These are phyloP conservation scores for Bursaphelenchus okinawaensis DNA, from an alignment of 2,888 invertebrate species.

Conservation along the genomic window DNA sequence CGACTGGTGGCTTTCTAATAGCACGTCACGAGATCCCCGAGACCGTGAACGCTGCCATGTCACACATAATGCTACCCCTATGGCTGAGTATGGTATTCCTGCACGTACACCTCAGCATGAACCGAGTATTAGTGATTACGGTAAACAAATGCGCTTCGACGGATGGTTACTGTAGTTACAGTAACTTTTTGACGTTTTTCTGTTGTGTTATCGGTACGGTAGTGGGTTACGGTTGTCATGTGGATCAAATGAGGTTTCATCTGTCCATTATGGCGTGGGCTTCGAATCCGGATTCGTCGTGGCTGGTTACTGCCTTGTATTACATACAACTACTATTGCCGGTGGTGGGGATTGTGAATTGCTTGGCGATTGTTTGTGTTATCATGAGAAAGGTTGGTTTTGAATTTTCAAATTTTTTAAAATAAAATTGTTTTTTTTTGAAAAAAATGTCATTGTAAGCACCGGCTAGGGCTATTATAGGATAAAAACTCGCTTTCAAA, in stretches of 20 bases:
- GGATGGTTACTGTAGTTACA: background rate
- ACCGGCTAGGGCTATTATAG: too few species aligned
- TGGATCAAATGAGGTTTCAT: constrained; percentile 10
- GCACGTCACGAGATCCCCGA: constrained; percentile 1
- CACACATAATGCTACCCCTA: constrained; percentile 1
- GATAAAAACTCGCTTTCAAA: too few species aligned
- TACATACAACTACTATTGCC: background rate
- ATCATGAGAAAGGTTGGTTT: background rate
- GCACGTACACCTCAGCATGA: constrained; percentile 7
- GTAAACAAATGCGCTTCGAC: background rate
- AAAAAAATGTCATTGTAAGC: too few species aligned
- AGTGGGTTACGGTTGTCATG: background rate
- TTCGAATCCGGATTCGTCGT: background rate
- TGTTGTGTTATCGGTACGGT: background rate
- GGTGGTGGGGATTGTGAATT: background rate
- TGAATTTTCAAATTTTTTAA: too few species aligned
- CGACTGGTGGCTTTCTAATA: background rate
- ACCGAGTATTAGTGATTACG: constrained; percentile 1
- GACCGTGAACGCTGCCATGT: background rate
- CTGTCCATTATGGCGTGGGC: constrained; percentile 4
- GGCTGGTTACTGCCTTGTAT: background rate
- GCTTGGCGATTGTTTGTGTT: background rate
- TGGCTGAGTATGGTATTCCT: constrained; percentile 9
- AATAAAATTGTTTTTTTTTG: too few species aligned
- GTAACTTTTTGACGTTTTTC: background rate